These are phyloP conservation scores for Acipenser oxyrinchus DNA, from an alignment of 2,797 vertebrate genomes.

Conservation along the genomic window DNA sequence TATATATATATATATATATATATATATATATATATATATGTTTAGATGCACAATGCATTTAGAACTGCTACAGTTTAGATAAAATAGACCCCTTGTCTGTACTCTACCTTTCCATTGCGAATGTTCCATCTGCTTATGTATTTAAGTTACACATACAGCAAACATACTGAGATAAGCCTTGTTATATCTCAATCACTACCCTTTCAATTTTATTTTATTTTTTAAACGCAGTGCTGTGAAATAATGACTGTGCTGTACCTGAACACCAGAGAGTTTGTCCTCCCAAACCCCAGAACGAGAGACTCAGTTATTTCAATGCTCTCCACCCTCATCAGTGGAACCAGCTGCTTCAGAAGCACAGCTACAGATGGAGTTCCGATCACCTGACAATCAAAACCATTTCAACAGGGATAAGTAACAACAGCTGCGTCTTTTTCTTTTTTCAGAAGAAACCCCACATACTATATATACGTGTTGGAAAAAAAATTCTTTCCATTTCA, in stretches of 20 bases:
- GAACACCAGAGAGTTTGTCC: constrained; percentile 94
- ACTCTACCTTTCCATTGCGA: no score
- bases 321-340: constrained; percentile 95
- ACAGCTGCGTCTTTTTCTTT: neutral
- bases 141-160: no score
- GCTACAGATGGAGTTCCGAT: constrained; percentile 93
- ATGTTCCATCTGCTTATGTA: no score
- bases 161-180: no score
- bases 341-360: constrained; percentile 89
- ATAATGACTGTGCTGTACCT: constrained; percentile 57
- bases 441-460: neutral
- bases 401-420: constrained; percentile 9
- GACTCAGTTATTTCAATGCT: constrained; percentile 97
- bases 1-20: no score
- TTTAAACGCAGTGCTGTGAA: neutral
- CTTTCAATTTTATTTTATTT: neutral
- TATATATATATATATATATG: no score
- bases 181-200: no score
- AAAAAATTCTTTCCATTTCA: neutral
- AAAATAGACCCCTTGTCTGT: no score
- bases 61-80: no score
- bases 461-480: neutral
- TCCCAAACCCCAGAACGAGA: constrained; percentile 90
- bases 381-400: constrained; percentile 59
- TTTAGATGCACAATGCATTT: no score